Evolutionary conservation across 2,888 invertebrate genomes (phyloP).

Genomic region (Sphaerophoria rueppellii): DNA sequence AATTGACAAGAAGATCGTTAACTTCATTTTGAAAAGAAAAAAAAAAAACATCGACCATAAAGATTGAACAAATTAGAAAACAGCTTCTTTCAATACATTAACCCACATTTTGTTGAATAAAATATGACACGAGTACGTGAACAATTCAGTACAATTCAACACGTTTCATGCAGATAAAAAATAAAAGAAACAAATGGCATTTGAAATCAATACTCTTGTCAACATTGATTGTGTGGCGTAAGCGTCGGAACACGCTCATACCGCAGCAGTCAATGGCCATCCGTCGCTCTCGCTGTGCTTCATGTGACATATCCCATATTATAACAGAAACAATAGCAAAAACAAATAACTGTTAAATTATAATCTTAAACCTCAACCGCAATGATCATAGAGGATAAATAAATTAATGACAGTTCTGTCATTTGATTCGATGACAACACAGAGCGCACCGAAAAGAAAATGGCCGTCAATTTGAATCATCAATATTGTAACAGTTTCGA

Average conservation of each 20-base stretch:
- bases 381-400: constrained; percentile 29
- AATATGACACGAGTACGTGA: constrained; percentile 1
- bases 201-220: constrained; percentile 53
- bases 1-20: not conserved
- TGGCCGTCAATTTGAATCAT: constrained; percentile 28
- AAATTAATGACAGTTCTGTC: constrained; percentile 43
- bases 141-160: constrained; percentile 9
- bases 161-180: not conserved
- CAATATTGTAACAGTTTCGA: constrained; percentile 50
- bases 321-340: constrained; percentile 24
- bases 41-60: not conserved
- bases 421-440: constrained; percentile 25
- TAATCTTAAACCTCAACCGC: constrained; percentile 57
- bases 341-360: constrained; percentile 36
- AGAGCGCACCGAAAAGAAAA: constrained; percentile 1
- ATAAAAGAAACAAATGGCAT: not conserved
- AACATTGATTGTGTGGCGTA: constrained; percentile 29
- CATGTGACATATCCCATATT: constrained; percentile 52
- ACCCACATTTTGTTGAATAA: constrained; percentile 40
- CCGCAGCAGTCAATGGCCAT: not conserved
- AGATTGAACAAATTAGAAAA: constrained; percentile 16
- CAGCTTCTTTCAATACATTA: constrained; percentile 41
- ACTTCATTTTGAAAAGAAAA: not conserved
- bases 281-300: not conserved
- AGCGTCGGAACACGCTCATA: constrained; percentile 15